Conservation (phyloP, 2,113 vertebrate species). For the Acrocephalus arundinaceus region DNA sequence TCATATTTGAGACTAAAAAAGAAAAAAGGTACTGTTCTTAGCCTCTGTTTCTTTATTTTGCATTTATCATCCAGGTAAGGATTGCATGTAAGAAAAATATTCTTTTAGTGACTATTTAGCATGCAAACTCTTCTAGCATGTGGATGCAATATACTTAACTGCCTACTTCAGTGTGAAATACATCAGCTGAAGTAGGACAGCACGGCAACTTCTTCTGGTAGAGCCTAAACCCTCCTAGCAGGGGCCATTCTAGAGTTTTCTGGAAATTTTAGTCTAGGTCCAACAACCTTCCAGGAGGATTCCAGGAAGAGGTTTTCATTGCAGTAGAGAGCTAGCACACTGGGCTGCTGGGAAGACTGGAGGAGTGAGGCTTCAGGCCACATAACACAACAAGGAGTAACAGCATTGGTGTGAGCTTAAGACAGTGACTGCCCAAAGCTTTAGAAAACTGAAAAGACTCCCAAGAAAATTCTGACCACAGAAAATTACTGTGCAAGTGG, state of each 20-base stretch:
- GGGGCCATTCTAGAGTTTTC: not conserved
- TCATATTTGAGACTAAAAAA: not conserved
- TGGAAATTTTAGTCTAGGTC: not conserved
- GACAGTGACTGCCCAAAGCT: not conserved
- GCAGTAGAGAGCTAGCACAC: not conserved
- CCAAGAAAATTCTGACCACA: not conserved
- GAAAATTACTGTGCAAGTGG: not conserved
- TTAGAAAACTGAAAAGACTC: not conserved
- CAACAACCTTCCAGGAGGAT: not conserved
- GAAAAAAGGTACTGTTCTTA: not conserved
- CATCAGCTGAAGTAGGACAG: not conserved
- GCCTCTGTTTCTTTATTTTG: not conserved
- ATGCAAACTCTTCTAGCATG: not conserved
- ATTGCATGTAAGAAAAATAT: not conserved
- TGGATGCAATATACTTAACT: not conserved
- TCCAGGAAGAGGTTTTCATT: not conserved
- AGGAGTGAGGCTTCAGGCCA: not conserved
- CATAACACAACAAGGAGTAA: not conserved
- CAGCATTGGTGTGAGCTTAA: not conserved
- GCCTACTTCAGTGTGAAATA: not conserved
- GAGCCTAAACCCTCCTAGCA: not conserved
- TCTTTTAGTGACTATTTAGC: not conserved
- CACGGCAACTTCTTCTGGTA: not conserved
- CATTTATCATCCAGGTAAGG: not conserved
- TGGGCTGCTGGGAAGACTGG: not conserved